These are phyloP conservation scores for Sturnus vulgaris DNA, from an alignment of 2,113 vertebrate genomes.

Conservation along the genomic window DNA sequence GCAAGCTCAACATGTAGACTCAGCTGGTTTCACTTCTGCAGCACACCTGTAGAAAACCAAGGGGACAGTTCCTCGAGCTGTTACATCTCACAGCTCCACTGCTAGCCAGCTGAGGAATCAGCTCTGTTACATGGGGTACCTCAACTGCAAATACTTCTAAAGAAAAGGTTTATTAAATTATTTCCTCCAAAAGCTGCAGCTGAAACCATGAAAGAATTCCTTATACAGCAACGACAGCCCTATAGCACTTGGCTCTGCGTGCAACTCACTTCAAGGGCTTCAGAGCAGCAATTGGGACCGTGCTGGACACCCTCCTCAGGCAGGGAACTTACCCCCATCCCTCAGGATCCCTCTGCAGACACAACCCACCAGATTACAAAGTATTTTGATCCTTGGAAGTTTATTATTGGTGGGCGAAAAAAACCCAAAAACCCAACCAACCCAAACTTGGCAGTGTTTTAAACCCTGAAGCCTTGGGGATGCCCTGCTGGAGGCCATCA, in stretches of 20 bases:
- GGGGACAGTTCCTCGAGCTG: not conserved
- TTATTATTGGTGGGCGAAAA: not conserved
- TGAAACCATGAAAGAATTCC: not conserved
- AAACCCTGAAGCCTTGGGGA: not conserved
- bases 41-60: slow-evolving; percentile 41
- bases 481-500: not conserved
- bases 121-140: not conserved
- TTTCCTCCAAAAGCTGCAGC: slow-evolving; percentile 9
- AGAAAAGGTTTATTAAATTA: slow-evolving; percentile 15
- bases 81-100: not conserved
- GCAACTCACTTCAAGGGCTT: not conserved
- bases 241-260: not conserved
- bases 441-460: not conserved
- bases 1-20: not conserved
- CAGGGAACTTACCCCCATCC: not conserved
- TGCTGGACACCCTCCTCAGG: not conserved
- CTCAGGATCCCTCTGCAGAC: not conserved
- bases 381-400: not conserved
- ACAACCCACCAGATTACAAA: not conserved
- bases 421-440: not conserved
- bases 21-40: slow-evolving; percentile 42
- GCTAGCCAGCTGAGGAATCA: not conserved
- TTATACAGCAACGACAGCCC: not conserved
- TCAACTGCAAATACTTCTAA: not conserved
- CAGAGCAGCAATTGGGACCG: not conserved